These are phyloP conservation scores for Pseudomyrmex flavicornis DNA, from an alignment of 1,140 invertebrate species.

Conservation along the genomic window DNA sequence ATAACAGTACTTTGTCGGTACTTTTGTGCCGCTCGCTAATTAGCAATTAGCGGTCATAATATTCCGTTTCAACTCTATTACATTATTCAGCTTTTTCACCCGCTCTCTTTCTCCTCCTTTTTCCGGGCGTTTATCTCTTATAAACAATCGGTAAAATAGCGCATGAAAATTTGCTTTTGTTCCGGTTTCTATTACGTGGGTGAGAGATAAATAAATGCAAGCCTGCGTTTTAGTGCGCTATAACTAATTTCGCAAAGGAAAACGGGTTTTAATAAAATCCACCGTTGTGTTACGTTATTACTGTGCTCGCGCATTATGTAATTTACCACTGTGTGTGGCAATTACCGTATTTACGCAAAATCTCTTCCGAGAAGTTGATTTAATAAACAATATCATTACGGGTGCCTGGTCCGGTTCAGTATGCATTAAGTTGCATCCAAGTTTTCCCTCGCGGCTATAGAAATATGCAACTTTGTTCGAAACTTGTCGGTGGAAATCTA, in stretches of 20 bases:
- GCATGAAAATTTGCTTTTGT: background rate
- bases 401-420: background rate
- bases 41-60: slow-evolving; percentile 11
- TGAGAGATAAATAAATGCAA: background rate
- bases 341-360: background rate
- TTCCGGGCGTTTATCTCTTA: background rate
- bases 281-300: no score
- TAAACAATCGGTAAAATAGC: slow-evolving; percentile 2
- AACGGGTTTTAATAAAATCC: background rate
- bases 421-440: slow-evolving; percentile 22
- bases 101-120: background rate
- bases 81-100: background rate
- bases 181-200: background rate
- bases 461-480: slow-evolving; percentile 1
- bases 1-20: background rate
- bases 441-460: background rate
- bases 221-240: no score
- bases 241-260: background rate
- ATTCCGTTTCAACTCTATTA: background rate
- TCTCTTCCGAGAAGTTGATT: background rate
- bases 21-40: background rate
- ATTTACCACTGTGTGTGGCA: no score
- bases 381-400: slow-evolving; percentile 6
- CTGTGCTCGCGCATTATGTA: background rate
- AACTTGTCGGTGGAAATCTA: background rate